Evolutionary conservation across 2,113 vertebrate genomes (phyloP).

Genomic region (Pleuronectes platessa): DNA sequence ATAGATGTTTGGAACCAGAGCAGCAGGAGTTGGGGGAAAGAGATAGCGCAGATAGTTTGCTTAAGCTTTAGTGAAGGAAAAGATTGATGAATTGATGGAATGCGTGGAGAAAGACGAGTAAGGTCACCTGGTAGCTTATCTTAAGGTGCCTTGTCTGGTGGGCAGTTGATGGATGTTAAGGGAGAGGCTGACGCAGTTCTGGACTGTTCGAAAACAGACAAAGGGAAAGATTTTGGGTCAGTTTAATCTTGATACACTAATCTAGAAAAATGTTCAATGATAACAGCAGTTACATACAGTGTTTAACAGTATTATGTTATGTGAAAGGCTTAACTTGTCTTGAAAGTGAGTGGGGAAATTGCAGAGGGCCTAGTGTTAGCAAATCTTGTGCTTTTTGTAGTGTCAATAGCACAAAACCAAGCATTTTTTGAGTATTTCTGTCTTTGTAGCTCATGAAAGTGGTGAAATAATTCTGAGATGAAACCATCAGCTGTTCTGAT

Average conservation of each 20-base stretch:
- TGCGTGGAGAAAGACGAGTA: constrained; percentile 13
- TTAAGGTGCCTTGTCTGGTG: constrained; percentile 27
- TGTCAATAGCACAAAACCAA: not conserved
- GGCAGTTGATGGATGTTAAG: constrained; percentile 36
- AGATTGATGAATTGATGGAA: constrained; percentile 32
- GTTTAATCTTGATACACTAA: constrained; percentile 7
- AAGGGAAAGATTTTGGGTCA: not conserved
- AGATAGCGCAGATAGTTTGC: constrained; percentile 22
- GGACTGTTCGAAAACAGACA: constrained; percentile 35
- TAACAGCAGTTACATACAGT: not conserved
- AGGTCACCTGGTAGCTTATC: constrained; percentile 57
- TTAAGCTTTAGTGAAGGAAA: constrained; percentile 10
- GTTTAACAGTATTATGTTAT: not conserved
- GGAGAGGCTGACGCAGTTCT: constrained; percentile 6
- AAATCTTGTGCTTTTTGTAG: not conserved
- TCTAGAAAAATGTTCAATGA: not conserved
- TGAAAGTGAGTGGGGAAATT: not conserved
- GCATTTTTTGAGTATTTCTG: not conserved
- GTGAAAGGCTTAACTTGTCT: no score
- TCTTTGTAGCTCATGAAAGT: constrained; percentile 1
- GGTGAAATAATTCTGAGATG: not conserved
- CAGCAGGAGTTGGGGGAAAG: not conserved
- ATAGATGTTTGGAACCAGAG: constrained; percentile 9
- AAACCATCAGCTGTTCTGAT: not conserved
- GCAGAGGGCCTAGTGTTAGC: no score